Evolutionary conservation across 92 coral and sea anemone genomes (phyloP).

Genomic region (Heteractis magnifica): DNA sequence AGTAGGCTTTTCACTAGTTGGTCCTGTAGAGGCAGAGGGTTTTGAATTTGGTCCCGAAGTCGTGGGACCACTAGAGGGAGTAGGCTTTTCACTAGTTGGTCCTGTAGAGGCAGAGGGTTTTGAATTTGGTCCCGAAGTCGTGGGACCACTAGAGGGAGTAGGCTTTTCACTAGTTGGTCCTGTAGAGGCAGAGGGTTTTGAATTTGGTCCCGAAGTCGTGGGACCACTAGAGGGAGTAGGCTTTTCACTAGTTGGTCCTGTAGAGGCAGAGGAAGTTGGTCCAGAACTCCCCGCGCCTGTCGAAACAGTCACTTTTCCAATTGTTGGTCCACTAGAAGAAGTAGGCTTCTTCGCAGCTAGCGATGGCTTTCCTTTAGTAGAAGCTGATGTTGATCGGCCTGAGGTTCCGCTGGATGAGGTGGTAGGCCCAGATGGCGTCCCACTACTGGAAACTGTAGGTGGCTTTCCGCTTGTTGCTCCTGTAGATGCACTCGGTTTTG

Average conservation of each 20-base stretch:
- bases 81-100: background rate
- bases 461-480: background rate
- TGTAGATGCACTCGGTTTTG: background rate
- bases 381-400: background rate
- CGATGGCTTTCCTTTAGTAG: background rate
- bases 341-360: background rate
- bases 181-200: background rate
- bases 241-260: background rate
- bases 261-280: background rate
- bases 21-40: background rate
- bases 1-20: background rate
- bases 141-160: background rate
- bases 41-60: background rate
- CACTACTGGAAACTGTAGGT: background rate
- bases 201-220: background rate
- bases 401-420: background rate
- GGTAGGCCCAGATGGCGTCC: background rate
- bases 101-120: background rate
- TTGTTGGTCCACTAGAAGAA: background rate
- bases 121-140: background rate
- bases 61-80: background rate
- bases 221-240: background rate
- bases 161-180: background rate
- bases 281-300: background rate
- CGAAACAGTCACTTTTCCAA: background rate